A percentile compares a stretch with the other conserved stretches of the same genome.
phyloP scores from a whole-genome alignment of 2,888 invertebrate genomes.

The Ennomos quercinarius region DNA sequence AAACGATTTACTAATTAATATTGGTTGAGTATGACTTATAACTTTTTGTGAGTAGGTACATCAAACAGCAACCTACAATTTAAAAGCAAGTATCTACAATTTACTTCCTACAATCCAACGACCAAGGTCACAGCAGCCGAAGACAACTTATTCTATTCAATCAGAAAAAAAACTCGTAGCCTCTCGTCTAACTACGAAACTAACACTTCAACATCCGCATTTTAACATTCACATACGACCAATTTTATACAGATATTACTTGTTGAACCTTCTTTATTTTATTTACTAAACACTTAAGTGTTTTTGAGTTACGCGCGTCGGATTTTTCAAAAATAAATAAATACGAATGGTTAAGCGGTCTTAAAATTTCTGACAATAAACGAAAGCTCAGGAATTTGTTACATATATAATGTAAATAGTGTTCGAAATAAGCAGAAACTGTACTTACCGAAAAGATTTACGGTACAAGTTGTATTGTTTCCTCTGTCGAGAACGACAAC shows the following conservation, averaged over 20 bases:
- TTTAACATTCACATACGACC: slow-evolving; percentile 21
- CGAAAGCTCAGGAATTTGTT: slow-evolving; percentile 6
- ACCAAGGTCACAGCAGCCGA: slow-evolving; percentile 80
- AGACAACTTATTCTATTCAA: slow-evolving; percentile 77
- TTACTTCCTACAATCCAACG: slow-evolving; percentile 86
- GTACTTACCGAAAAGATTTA: slow-evolving; percentile 96
- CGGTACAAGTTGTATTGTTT: slow-evolving; percentile 98
- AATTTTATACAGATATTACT: slow-evolving; percentile 19
- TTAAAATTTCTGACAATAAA: slow-evolving; percentile 24
- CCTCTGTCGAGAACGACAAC: slow-evolving; percentile 97
- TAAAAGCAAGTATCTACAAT: slow-evolving; percentile 82
- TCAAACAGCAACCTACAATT: slow-evolving; percentile 84
- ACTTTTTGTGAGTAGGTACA: slow-evolving; percentile 78
- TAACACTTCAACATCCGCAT: slow-evolving; percentile 38
- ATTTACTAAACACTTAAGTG: slow-evolving; percentile 38
- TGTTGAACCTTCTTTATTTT: slow-evolving; percentile 14
- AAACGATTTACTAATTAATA: slow-evolving; percentile 35
- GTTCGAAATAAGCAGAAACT: slow-evolving; percentile 16
- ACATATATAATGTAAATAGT: neutral
- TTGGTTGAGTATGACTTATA: slow-evolving; percentile 65
- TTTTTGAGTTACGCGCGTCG: slow-evolving; percentile 79
- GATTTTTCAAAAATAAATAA: slow-evolving; percentile 65
- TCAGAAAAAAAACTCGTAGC: slow-evolving; percentile 74
- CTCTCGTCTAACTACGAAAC: slow-evolving; percentile 57
- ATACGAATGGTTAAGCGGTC: slow-evolving; percentile 67